These are phyloP conservation scores for Apamea anceps DNA, from an alignment of 2,888 invertebrate species.

Conservation along the genomic window DNA sequence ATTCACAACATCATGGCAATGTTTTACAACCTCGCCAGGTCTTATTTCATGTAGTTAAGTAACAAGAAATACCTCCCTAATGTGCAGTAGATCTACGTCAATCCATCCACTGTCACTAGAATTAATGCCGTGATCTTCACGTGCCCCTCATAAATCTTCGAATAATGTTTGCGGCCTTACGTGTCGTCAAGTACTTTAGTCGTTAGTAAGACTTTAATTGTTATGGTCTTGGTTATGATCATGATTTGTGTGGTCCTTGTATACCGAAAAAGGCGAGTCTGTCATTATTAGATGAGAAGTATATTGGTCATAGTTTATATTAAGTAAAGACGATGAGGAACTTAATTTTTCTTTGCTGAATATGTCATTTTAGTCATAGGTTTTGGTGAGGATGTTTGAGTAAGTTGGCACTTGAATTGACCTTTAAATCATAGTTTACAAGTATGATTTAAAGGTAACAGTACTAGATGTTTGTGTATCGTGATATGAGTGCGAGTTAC, in stretches of 20 bases:
- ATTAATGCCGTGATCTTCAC: conserved; percentile 45
- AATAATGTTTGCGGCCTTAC: conserved; percentile 46
- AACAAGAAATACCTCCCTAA: neutral
- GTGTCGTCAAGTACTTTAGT: conserved; percentile 34
- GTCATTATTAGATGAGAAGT: conserved; percentile 1
- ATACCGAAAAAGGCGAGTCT: conserved; percentile 7
- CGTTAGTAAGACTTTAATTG: conserved; percentile 51
- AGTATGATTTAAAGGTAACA: too few species aligned
- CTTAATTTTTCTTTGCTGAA: neutral
- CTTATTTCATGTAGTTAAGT: conserved; percentile 14
- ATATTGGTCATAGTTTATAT: neutral
- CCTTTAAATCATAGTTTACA: neutral
- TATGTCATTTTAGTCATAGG: neutral
- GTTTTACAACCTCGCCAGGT: neutral
- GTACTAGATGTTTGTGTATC: neutral
- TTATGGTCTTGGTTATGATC: conserved; percentile 41
- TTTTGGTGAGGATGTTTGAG: neutral
- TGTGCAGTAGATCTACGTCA: conserved; percentile 11
- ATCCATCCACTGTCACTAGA: conserved; percentile 7
- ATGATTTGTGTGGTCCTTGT: conserved; percentile 48
- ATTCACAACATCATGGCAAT: conserved; percentile 27
- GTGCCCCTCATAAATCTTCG: conserved; percentile 46
- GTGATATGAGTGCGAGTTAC: neutral
- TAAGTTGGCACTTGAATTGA: neutral
- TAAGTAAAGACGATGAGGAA: neutral